Conservation (phyloP, 1,140 invertebrate genomes). For the Periplaneta americana region DNA sequence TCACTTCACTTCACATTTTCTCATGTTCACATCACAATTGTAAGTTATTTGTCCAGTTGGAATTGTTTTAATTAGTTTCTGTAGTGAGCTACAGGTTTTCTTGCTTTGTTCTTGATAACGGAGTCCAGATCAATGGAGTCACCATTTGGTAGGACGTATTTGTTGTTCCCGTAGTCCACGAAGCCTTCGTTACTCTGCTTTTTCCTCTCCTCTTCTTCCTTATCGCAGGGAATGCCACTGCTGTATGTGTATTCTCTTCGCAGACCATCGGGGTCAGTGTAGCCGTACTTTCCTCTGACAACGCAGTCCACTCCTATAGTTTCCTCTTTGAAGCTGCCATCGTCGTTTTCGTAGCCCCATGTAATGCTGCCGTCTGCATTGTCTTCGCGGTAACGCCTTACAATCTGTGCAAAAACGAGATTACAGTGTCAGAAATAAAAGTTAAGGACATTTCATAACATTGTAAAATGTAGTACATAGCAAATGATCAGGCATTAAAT, state of each 20-base stretch:
- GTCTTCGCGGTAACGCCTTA: constrained; percentile 62
- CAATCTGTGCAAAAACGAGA: constrained; percentile 30
- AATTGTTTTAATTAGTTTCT: no score
- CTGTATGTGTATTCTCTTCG: constrained; percentile 64
- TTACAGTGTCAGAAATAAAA: background rate
- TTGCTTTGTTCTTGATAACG: constrained; percentile 62
- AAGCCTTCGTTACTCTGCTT: constrained; percentile 48
- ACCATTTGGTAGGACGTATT: constrained; percentile 61
- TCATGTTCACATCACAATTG: background rate
- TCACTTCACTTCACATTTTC: background rate
- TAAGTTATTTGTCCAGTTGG: constrained; percentile 16
- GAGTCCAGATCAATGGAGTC: constrained; percentile 58
- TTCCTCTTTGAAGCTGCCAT: constrained; percentile 75
- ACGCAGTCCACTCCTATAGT: constrained; percentile 73
- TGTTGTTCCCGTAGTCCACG: constrained; percentile 64
- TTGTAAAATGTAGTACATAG: background rate
- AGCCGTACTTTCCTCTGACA: constrained; percentile 75
- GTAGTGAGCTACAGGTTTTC: constrained; percentile 42
- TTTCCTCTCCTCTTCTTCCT: constrained; percentile 38
- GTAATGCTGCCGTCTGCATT: constrained; percentile 76
- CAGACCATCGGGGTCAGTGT: constrained; percentile 72
- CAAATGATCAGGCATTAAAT: no score
- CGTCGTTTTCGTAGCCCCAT: constrained; percentile 82
- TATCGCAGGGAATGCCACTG: constrained; percentile 60
- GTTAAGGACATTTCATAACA: background rate